Evolutionary conservation across 2,888 invertebrate genomes (phyloP).

Genomic region (Orchesellides sinensis): DNA sequence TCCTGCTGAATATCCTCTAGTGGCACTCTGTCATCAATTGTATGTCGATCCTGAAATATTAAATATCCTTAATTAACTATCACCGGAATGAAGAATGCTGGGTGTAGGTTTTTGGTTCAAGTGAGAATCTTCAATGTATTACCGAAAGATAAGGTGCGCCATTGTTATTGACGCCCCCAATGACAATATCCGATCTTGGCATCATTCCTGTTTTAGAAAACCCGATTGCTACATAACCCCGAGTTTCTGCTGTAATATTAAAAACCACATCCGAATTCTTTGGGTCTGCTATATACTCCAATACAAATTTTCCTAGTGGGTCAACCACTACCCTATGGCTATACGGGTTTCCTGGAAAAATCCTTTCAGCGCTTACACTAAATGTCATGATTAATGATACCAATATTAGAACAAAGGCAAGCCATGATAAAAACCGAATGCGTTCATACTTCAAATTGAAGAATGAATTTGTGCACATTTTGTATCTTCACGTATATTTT

Average conservation of each 20-base stretch:
- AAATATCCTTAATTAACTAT: background rate
- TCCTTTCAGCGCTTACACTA: background rate
- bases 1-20: slow-evolving; percentile 40
- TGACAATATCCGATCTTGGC: slow-evolving; percentile 30
- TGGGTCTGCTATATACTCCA: slow-evolving; percentile 45
- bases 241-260: slow-evolving; percentile 46
- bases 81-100: too few relatives aligned
- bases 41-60: slow-evolving; percentile 32
- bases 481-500: too few relatives aligned
- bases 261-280: slow-evolving; percentile 25
- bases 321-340: slow-evolving; percentile 30
- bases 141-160: slow-evolving; percentile 44
- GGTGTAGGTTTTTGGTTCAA: too few relatives aligned
- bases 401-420: background rate
- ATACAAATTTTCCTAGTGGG: slow-evolving; percentile 27
- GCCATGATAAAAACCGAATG: background rate
- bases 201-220: slow-evolving; percentile 49
- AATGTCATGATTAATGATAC: background rate
- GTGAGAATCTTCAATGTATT: background rate
- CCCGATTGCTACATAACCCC: slow-evolving; percentile 39
- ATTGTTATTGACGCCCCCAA: slow-evolving; percentile 17
- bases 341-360: slow-evolving; percentile 42
- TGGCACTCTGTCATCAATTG: slow-evolving; percentile 27
- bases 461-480: too few relatives aligned
- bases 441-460: too few relatives aligned